Base-by-base conservation (phyloP, 2,113 vertebrate genomes). In the Tetrao urogallus region DNA sequence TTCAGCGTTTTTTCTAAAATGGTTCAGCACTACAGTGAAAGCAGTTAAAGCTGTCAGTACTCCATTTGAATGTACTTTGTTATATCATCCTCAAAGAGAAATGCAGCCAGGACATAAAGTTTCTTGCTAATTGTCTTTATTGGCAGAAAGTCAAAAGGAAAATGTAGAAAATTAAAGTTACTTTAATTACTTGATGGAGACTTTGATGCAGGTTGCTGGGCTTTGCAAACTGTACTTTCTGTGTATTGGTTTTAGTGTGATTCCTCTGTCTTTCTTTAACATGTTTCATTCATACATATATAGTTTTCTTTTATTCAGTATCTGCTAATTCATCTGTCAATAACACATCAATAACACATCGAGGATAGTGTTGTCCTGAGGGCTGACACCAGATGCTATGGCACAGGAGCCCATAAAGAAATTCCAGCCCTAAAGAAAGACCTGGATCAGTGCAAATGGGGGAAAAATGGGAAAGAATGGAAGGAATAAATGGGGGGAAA, bases 41-140 rank as follows among this genome's bases (percentile, higher is more conserved):
- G 27, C 76, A 67, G 47, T 86, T 86, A 36, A 81, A 91, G 57
- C 88, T 94, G 88, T 94, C 89, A 89, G 22, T 21, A 20, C 19
- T 81, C 28, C 25, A 2, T 13, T 72, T 27, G 64, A 72, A 25
- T 34, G 47, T 40, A 32, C 57, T 81, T 1, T 0, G 27, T 15
- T 81, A 69, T 61, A 36, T 48, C 47, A 64, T 48, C 32, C 76
- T 83, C 36, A n/a, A 63, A 58, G 69, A 65, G 60, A 64, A 92
- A 75, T 40, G 47, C 47, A 72, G 30, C 65, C 61, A 81, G 69
- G 11, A 69, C 14, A 21, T 67, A 27, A 78, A 94, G 32, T 79
- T 92, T 71, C 25, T 40, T 52, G 40, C 74, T 91, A 79, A 75
- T 79, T 75, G 36, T 73, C 65, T 73, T 27, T 34, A 9, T 52